Conservation (phyloP, 1,140 invertebrate genomes). For the Achatina immaculata region DNA sequence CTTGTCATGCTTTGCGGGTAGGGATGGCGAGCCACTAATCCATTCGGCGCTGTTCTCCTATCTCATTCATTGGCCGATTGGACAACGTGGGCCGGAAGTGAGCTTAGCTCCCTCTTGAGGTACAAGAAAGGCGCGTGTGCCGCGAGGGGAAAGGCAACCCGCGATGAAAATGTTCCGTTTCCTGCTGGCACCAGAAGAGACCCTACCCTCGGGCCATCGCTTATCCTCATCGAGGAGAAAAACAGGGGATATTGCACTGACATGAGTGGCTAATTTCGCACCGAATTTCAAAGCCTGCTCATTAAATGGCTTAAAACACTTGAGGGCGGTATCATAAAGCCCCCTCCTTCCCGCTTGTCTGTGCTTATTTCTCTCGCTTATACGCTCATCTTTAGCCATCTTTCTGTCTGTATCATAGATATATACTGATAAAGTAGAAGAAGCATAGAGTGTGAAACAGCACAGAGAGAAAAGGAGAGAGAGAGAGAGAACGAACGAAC, state of each 20-base stretch:
- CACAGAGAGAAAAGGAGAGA: too few relatives aligned
- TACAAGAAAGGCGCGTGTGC: constrained; percentile 15
- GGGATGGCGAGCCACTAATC: not conserved
- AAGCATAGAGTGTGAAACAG: too few relatives aligned
- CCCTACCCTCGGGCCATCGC: constrained; percentile 8
- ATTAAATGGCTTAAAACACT: constrained; percentile 32
- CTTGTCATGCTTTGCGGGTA: not conserved
- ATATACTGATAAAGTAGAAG: too few relatives aligned
- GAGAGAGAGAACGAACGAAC: too few relatives aligned
- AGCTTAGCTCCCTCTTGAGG: constrained; percentile 23
- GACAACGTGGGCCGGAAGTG: constrained; percentile 17
- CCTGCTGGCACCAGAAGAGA: not conserved
- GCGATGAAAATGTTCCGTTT: constrained; percentile 26
- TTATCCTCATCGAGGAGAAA: constrained; percentile 20
- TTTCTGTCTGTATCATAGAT: too few relatives aligned
- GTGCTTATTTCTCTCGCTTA: not conserved
- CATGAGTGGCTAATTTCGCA: constrained; percentile 27
- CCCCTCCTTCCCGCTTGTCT: not conserved
- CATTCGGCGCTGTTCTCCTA: not conserved
- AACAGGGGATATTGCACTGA: constrained; percentile 29
- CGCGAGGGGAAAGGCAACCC: constrained; percentile 7
- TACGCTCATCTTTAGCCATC: too few relatives aligned
- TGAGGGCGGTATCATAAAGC: not conserved
- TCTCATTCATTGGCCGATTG: constrained; percentile 9
- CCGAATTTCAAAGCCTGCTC: constrained; percentile 24